Evolutionary conservation across 2,888 invertebrate genomes (phyloP).

Genomic region (Antheraea yamamai): DNA sequence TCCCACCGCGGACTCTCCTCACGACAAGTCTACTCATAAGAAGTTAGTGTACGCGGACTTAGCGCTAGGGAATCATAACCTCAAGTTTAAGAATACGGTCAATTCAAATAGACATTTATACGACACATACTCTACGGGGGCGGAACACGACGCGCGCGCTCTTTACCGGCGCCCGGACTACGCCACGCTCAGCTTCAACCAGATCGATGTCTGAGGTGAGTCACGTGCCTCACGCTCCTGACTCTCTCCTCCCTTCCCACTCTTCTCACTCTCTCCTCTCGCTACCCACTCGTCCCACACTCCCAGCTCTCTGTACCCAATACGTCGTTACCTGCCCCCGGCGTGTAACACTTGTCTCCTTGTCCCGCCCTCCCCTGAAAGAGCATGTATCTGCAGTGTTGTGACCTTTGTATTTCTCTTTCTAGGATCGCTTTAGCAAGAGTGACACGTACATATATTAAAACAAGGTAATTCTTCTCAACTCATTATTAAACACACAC

Average conservation of each 20-base stretch:
- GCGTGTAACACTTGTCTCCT: neutral
- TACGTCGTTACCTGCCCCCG: neutral
- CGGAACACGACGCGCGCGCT: conserved; percentile 40
- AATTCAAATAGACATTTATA: conserved; percentile 81
- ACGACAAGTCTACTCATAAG: conserved; percentile 75
- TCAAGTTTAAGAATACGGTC: conserved; percentile 82
- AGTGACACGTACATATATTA: conserved; percentile 95
- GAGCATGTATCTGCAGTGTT: conserved; percentile 62
- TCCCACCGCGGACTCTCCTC: conserved; percentile 52
- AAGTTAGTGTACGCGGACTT: conserved; percentile 79
- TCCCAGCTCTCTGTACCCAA: neutral
- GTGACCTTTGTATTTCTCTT: conserved; percentile 83
- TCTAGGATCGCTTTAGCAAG: conserved; percentile 88
- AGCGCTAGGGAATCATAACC: conserved; percentile 81
- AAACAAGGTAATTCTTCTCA: conserved; percentile 72
- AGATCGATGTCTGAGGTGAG: conserved; percentile 80
- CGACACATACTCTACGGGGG: conserved; percentile 76
- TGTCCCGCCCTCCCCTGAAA: neutral
- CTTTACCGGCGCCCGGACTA: conserved; percentile 64
- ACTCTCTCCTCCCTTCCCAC: neutral
- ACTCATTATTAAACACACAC: conserved; percentile 42
- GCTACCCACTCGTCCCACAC: neutral
- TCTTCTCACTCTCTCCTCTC: neutral
- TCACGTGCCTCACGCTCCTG: conserved; percentile 23
- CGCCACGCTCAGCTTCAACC: conserved; percentile 78